Evolutionary conservation across 2,113 vertebrate species (phyloP).

Genomic region (Morone chrysops): DNA sequence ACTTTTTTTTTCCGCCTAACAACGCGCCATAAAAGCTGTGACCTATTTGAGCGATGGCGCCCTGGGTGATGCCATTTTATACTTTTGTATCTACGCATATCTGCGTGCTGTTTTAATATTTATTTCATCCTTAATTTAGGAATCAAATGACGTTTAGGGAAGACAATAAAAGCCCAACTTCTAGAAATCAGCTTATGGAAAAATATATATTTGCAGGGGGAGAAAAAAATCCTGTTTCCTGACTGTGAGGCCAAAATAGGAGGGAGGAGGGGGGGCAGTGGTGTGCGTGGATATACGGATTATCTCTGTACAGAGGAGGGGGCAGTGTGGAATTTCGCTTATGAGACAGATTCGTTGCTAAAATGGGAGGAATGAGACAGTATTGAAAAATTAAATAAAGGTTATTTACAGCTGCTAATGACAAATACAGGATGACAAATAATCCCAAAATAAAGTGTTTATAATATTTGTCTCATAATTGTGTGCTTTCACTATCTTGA

Average conservation of each 20-base stretch:
- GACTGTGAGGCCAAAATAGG: conserved; percentile 7
- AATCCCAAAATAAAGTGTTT: background rate
- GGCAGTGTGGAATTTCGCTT: background rate
- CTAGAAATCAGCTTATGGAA: background rate
- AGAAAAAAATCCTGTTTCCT: background rate
- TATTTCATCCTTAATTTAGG: no score
- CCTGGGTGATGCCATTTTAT: conserved; percentile 36
- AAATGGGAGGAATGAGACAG: background rate
- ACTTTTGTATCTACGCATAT: conserved; percentile 23
- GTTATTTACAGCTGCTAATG: background rate
- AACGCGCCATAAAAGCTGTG: conserved; percentile 34
- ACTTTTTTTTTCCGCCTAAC: background rate
- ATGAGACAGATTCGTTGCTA: background rate
- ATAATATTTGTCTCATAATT: background rate
- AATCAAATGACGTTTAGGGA: background rate
- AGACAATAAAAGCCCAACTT: background rate
- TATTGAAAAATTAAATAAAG: background rate
- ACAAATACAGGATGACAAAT: background rate
- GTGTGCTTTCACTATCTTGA: background rate
- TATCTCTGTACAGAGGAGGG: conserved; percentile 6
- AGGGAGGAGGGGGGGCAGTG: background rate
- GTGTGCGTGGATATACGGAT: background rate
- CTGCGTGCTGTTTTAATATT: no score
- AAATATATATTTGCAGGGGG: background rate
- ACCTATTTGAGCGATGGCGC: conserved; percentile 43